phyloP scores from a whole-genome alignment of 1,140 invertebrate species.

The Hesperophylax magnus region DNA sequence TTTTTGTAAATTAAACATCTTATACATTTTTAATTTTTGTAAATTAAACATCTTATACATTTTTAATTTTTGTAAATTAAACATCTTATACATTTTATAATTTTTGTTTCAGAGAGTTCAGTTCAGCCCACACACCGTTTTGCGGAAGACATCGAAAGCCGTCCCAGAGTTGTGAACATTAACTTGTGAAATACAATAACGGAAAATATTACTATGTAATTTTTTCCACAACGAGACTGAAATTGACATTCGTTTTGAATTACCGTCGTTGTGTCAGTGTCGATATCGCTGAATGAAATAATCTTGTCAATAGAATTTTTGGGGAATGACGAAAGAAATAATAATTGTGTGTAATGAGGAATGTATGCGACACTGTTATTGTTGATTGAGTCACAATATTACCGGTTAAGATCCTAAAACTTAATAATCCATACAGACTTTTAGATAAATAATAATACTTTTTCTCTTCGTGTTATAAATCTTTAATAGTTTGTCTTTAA shows the following conservation, averaged over 20 bases:
- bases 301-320: not conserved
- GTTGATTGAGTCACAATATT: too few relatives aligned
- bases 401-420: too few relatives aligned
- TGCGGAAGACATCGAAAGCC: conserved; percentile 41
- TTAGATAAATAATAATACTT: not conserved
- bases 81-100: not conserved
- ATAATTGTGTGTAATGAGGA: not conserved
- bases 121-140: conserved; percentile 33
- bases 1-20: too few relatives aligned
- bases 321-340: not conserved
- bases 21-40: too few relatives aligned
- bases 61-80: too few relatives aligned
- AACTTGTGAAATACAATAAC: not conserved
- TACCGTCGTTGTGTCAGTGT: not conserved
- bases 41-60: too few relatives aligned
- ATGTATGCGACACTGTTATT: too few relatives aligned
- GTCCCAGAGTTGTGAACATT: conserved; percentile 1
- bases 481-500: not conserved
- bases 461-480: not conserved
- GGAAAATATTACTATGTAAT: conserved; percentile 7
- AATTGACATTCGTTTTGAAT: conserved; percentile 6
- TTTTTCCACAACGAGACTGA: not conserved
- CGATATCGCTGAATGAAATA: not conserved
- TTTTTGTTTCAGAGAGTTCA: conserved; percentile 40
- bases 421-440: too few relatives aligned